These are phyloP conservation scores for Synanthedon vespiformis DNA, from an alignment of 2,888 invertebrate species.

Conservation along the genomic window DNA sequence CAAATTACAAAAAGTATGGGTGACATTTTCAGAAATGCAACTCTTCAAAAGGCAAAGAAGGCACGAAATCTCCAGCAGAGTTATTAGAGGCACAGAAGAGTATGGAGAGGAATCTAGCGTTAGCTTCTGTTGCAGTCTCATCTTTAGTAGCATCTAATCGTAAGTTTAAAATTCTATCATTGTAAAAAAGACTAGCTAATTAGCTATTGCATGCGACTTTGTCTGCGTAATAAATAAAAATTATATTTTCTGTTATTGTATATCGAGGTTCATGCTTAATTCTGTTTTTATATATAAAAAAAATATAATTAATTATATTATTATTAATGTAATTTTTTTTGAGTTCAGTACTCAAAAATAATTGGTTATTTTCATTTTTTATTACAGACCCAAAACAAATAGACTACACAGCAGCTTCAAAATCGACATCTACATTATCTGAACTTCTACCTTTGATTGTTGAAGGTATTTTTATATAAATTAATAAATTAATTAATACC, in stretches of 20 bases:
- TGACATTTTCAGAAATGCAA: neutral
- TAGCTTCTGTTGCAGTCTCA: conserved; percentile 23
- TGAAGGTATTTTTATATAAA: conserved; percentile 19
- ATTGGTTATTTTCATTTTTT: conserved; percentile 6
- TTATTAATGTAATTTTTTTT: too few species aligned
- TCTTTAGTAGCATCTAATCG: conserved; percentile 26
- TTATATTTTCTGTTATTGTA: neutral
- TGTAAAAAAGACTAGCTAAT: too few species aligned
- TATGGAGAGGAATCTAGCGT: conserved; percentile 24
- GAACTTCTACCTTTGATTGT: conserved; percentile 24
- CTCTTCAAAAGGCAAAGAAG: conserved; percentile 1
- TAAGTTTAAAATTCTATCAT: conserved; percentile 9
- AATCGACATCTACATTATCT: conserved; percentile 20
- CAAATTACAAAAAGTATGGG: too few species aligned
- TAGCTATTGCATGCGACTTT: too few species aligned
- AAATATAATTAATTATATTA: too few species aligned
- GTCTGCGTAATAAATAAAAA: neutral
- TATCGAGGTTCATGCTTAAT: too few species aligned
- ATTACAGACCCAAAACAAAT: conserved; percentile 29
- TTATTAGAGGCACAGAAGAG: conserved; percentile 14
- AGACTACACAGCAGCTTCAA: conserved; percentile 25
- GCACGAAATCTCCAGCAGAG: conserved; percentile 12
- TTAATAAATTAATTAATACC: too few species aligned
- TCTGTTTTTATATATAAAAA: too few species aligned
- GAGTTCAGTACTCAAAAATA: neutral